Evolutionary conservation across 2,113 vertebrate genomes (phyloP), one percentile per base, ranked within the genome.

Genomic region (Chloropsis cyanopogon): DNA sequence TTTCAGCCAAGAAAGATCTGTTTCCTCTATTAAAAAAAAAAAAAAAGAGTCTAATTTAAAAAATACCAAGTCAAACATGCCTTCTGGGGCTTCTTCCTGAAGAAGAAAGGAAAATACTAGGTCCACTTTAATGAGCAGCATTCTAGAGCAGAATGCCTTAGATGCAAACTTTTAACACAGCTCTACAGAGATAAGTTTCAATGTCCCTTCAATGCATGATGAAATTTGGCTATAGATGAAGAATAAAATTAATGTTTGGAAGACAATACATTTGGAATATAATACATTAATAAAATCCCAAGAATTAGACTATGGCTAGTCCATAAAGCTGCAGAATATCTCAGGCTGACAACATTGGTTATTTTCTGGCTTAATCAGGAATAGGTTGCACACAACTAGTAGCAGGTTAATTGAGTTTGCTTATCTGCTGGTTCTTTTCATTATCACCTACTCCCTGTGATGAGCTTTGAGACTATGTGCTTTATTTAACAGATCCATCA

Each of bases 401-500:
- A 69, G 19, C 50, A 90, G 39, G 21, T 88, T 85, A 85, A 84
- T 65, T 80, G 33, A 86, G 39, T 80, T 87, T 92, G 52, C 19
- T 2, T 90, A 70, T 89, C 71, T 85, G 59, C 53, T 72, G 39
- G 25, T 61, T 46, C 46, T 85, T 77, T 88, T 91, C 84, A 77
- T 88, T 81, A 59, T 77, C 87, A 83, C 82, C 77, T 93, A 39
- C 57, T 87, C 44, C 37, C 50, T 83, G 52, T 70, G 70, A 84
- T 86, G 39, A 88, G 85, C 75, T 88, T 85, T 80, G 46, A 77
- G 93, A 47, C 50, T 44, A 21, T 31, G 42, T 50, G 61, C 52
- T 95, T 90, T 91, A 91, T 95, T 89, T 95, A 92, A 94, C 71
- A 82, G 66, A 91, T 63, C 71, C 82, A 91, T 88, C 85, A 96